Base-by-base conservation (phyloP, 2,797 vertebrate genomes). In the Kryptolebias ocellatus region DNA sequence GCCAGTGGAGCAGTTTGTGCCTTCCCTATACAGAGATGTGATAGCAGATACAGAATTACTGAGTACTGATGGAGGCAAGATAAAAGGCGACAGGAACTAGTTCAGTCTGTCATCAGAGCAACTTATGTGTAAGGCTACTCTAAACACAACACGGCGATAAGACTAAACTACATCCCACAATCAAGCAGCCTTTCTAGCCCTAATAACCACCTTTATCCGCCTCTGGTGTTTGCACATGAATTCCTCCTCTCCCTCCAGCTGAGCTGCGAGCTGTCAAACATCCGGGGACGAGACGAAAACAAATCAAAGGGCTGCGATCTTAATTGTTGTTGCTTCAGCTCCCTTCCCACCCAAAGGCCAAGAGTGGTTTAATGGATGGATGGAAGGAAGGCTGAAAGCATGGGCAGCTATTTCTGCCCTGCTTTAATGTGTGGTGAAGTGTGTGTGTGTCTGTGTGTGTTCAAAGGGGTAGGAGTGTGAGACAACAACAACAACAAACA, bases 81-180 rank as follows among this genome's bases (percentile, higher is more conserved):
- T 57, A 60, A 61, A 66, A 55, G 7, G 46, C 63, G 63, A 72
- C 67, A 64, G 73, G 59, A 83, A 67, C 14, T 54, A 18, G 28
- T 46, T 9, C 51, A 67, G 78, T 18, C 78, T 75, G 49, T 80
- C 74, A 74, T 87, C 61, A 84, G 56, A 56, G 39, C 59, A 62
- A 70, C 75, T 72, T 58, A 72, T 4, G 20, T 50, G 18, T 60
- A 61, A 74, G 37, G 45, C 67, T 49, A 60, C 72, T 54, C 56
- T 78, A 77, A 88, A 86, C 75, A 80, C 61, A 72, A 71, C 74
- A 61, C 24, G 61, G 59, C 12, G 46, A 78, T 75, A 71, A 79
- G 76, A 62, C 78, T 71, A 74, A 83, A 79, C 79, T 81, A 67
- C 71, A 84, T 86, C 80, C 85, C 78, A 72, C 82, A 74, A 75